phyloP scores from a whole-genome alignment of 2,888 invertebrate species.

The Trypoxylon attenuatum region DNA sequence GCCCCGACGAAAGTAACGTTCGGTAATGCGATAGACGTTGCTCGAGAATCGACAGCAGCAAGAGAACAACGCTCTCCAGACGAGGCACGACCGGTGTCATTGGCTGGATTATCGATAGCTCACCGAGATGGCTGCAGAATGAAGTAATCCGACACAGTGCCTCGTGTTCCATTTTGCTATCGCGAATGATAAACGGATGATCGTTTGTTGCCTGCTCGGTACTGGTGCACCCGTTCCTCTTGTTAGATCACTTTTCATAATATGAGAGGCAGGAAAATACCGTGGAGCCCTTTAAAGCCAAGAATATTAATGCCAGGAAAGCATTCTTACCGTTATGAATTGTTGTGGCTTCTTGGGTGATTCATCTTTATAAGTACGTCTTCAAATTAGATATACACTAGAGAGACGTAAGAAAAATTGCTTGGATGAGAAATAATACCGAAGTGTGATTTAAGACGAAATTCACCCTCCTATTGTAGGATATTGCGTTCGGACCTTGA shows the following conservation, averaged over 20 bases:
- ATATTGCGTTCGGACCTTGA: not conserved
- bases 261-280: slow-evolving; percentile 11
- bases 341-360: too few relatives aligned
- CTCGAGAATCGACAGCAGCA: slow-evolving; percentile 1
- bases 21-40: slow-evolving; percentile 12
- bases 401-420: too few relatives aligned
- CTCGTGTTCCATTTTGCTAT: slow-evolving; percentile 43
- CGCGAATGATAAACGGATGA: slow-evolving; percentile 44
- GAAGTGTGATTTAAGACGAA: too few relatives aligned
- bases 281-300: not conserved
- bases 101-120: slow-evolving; percentile 33
- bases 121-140: slow-evolving; percentile 40
- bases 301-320: not conserved
- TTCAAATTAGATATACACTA: too few relatives aligned
- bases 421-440: too few relatives aligned
- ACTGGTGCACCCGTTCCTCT: slow-evolving; percentile 14
- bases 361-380: too few relatives aligned
- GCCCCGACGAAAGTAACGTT: slow-evolving; percentile 2
- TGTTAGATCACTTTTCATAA: slow-evolving; percentile 30
- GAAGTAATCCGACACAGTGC: slow-evolving; percentile 39
- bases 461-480: too few relatives aligned
- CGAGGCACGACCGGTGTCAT: slow-evolving; percentile 27
- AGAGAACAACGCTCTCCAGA: slow-evolving; percentile 9
- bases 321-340: too few relatives aligned
- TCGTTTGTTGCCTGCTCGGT: slow-evolving; percentile 4